Evolutionary conservation across 2,888 invertebrate species (phyloP), one percentile per base, ranked within the genome.

Genomic region (Melinopterus prodromus): DNA sequence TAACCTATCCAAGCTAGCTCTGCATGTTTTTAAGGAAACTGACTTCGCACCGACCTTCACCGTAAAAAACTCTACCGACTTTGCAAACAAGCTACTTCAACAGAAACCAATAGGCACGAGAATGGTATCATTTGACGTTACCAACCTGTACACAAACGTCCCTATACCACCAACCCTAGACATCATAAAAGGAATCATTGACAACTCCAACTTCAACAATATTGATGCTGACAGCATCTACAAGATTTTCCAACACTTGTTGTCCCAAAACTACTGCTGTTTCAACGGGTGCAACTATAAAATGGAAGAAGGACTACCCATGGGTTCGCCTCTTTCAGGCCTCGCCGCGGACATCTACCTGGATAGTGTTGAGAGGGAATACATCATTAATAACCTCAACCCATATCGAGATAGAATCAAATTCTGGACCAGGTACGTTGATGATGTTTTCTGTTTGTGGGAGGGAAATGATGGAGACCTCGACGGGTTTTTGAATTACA

Each of bases 381-480:
- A 71, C 71, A 71, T 71, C 9, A 6, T 71, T 9, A 6, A 71
- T 14, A 14, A 71, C n/a, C 6, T 7, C 6, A 71, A 71, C 71
- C 16, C 16, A 6, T 71, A 71, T 14, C 7, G 14, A 9, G 26
- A 71, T 9, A 16, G 14, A 71, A 71, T 71, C 7, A 71, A 71
- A 71, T 16, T 7, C 9, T 71, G 71, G 71, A 71, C 16, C 16
- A 71, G 71, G 14, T 71, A 71, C 14, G 71, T 71, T 26, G 71
- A 71, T 71, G 16, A 26, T 14, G n/a, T 14, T 6, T 71, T 71
- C 26, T 16, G 16, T 26, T 16, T 71, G 9, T 71, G 71, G 71
- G 7, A 6, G 6, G 71, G 71, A 16, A 6, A 26, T 16, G 26
- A 71, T 16, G 71, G 14, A 12, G 16, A 16, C 9, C 26, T 71